These are phyloP conservation scores for Eonycteris spelaea DNA, from an alignment of 2,113 vertebrate species.

Conservation along the genomic window DNA sequence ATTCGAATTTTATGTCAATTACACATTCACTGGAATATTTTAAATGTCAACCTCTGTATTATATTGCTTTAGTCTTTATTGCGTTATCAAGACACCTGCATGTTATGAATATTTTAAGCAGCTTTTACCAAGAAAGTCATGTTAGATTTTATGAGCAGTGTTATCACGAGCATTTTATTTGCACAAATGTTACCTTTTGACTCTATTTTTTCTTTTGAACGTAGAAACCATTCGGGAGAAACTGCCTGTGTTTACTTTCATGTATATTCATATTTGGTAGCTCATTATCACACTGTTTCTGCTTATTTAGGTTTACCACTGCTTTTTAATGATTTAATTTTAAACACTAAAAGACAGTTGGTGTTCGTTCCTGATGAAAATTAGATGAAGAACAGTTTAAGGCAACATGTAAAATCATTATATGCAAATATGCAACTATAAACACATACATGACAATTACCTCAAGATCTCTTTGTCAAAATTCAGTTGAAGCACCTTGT, in stretches of 20 bases:
- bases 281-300: background rate
- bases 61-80: conserved; percentile 4
- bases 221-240: background rate
- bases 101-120: conserved; percentile 40
- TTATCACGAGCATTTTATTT: background rate
- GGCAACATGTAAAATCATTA: background rate
- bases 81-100: conserved; percentile 42
- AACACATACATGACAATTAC: background rate
- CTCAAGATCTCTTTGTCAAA: background rate
- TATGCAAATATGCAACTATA: background rate
- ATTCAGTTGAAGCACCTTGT: background rate
- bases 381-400: background rate
- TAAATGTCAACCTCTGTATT: conserved; percentile 32
- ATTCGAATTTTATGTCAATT: conserved; percentile 32
- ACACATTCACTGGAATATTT: background rate
- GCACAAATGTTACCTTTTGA: background rate
- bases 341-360: background rate
- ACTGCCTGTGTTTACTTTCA: background rate
- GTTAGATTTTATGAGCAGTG: background rate
- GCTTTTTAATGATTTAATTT: background rate
- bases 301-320: background rate
- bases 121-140: conserved; percentile 8
- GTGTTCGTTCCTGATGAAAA: background rate
- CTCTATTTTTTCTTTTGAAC: background rate
- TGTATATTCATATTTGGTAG: background rate